Base-by-base conservation (phyloP, 2,113 vertebrate species). In the Notothenia coriiceps region DNA sequence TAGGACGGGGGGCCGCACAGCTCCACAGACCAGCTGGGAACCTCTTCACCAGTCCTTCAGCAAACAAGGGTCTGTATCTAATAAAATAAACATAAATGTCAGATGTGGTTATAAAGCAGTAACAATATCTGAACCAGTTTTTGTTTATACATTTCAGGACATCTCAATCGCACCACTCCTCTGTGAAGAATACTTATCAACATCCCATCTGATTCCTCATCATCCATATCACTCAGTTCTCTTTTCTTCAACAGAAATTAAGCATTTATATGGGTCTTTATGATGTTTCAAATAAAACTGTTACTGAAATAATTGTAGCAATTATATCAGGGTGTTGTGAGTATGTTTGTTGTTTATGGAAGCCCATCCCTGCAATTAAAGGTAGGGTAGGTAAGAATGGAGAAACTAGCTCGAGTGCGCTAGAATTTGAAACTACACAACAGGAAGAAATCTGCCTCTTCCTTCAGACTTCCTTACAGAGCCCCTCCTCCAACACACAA, bases 131-230 rank as follows among this genome's bases (percentile, higher is more conserved):
- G 25, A 68, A 29, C 0, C 25, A 46, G 4, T 29, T 55, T 46
- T 25, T 54, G 12, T 68, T 33, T 71, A 6, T 62, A 13, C 1
- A 70, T 86, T 80, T 47, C 82, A 90, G 90, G 77, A 74, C 61
- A 68, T 55, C 40, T 40, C 57, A 76, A 73, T n/a, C 5, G 8
- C 7, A 44, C 14, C 2, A 17, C n/a, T 2, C 55, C 46, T 65
- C n/a, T 50, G 40, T 72, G 68, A 70, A 12, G 67, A 57, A 40
- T 47, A 33, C 59, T 25, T 44, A 29, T 14, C 68, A 70, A 13
- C 8, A 7, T 52, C 49, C 35, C 1, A 52, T 52, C 33, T 52
- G 47, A 63, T 52, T 17, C 22, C 20, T 4, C 59, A 44, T 11
- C 9, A 29, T 10, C 17, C 11, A 40, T 14, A 49, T 35, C 51